Base-by-base conservation (phyloP, 2,797 vertebrate genomes). In the Pangasius mekongensis region DNA sequence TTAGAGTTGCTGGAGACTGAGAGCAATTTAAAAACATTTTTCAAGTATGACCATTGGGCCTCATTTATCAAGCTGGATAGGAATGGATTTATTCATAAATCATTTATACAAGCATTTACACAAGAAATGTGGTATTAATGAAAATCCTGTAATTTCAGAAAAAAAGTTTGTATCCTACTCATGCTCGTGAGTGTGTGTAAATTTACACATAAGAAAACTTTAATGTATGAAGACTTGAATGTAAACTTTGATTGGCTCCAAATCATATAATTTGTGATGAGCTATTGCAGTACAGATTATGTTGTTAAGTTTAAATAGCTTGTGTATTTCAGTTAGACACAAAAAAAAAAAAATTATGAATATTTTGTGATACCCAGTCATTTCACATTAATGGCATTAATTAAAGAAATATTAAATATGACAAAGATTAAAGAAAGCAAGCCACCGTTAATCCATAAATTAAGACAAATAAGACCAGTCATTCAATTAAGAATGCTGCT, bases 71-170 rank as follows among this genome's bases (percentile, higher is more conserved):
- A 43, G 33, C 22, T 60, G 33, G 22, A 16, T 43, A 43, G 80
- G 11, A 62, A 83, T 83, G 24, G 80, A 83, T 64, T 81, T 81
- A 81, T 81, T 60, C 80, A 83, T 83, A 83, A 83, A 64, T 47
- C 36, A 43, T 43, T 64, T 1, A 83, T 64, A 16, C 14, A 16
- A 43, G 36, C 24, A 43, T 27, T 83, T 47, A 43, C 36, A 64
- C 58, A 83, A 39, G 22, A 43, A 64, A 64, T 62, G 9, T 47
- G 80, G 24, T 47, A 43, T 62, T 43, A 62, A 43, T 43, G 24
- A 64, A 83, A 83, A 62, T 82, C 22, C 33, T 5, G 24, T 56
- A 56, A 13, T 80, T 58, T 33, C 8, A 2, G 1, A n/a, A 56
- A 56, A 56, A 27, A 49, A n/a, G 13, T 77, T n/a, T 52, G n/a